Evolutionary conservation across 2,113 vertebrate genomes (phyloP).

Genomic region (Pachyramphus minor): DNA sequence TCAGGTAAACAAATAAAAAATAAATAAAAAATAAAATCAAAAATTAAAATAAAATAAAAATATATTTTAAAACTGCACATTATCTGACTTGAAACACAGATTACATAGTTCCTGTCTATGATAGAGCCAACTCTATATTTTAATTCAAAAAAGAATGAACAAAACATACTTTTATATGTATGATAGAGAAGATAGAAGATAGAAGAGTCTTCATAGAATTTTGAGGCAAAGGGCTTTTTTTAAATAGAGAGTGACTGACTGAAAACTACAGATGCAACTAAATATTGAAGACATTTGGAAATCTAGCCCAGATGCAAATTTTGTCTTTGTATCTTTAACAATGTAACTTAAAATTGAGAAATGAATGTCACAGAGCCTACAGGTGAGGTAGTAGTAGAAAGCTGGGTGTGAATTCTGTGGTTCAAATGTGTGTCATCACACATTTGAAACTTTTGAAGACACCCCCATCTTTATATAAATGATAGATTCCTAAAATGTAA

Average conservation of each 20-base stretch:
- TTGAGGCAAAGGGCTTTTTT: not conserved
- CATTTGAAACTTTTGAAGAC: not conserved
- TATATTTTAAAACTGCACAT: too few species aligned
- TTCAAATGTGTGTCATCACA: not conserved
- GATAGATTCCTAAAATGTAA: not conserved
- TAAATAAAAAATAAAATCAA: too few species aligned
- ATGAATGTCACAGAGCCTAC: fast-evolving
- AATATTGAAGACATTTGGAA: conserved; percentile 6
- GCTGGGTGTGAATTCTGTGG: not conserved
- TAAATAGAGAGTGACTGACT: not conserved
- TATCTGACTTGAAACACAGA: not conserved
- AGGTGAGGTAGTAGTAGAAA: not conserved
- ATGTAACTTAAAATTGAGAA: not conserved
- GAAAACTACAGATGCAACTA: not conserved
- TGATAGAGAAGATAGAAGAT: not conserved
- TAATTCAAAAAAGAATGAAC: not conserved
- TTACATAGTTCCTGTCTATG: not conserved
- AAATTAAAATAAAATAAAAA: too few species aligned
- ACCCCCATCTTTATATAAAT: not conserved
- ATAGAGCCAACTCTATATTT: not conserved
- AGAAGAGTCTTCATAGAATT: not conserved
- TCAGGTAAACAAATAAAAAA: not conserved
- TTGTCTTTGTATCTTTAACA: not conserved
- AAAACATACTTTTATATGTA: not conserved
- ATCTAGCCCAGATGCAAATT: not conserved